Base-by-base conservation (phyloP, 1,140 invertebrate species). In the Fragariocoptes setiger region DNA sequence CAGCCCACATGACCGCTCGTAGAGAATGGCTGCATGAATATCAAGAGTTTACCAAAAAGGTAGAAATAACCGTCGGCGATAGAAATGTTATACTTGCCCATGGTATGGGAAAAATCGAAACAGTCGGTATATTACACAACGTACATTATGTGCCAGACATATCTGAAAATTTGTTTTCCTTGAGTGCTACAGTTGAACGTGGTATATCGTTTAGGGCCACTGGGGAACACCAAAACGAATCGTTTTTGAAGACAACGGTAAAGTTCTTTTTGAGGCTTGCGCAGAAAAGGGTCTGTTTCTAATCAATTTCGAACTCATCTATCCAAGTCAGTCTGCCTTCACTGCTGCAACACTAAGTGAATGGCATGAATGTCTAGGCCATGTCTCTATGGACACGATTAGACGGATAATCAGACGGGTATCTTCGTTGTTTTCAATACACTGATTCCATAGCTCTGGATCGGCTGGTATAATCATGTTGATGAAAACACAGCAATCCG, bases 1-100 rank as follows among this genome's bases (percentile, higher is more conserved):
- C 42, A 3, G 3, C 3, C 5, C 42, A 42, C 15, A 42, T 42
- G 42, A 42, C 38, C 4, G 16, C 42, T 16, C 4, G 15, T 4
- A 17, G 17, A 15, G 15, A 40, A 12, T 42, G 39, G 18, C 41
- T 42, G 15, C 25, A 31, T n/a, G 8, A 8, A 8, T 31, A 31
- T 31, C 25, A 8, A 8, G 25, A 31, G n/a, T 31, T 31, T n/a
- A n/a, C 8, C 25, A n/a, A 31, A n/a, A 8, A 8, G n/a, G n/a
- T 31, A 8, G n/a, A 31, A 8, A 8, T 31, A 8, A n/a, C 25
- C n/a, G n/a, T 31, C 8, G 25, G 25, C 8, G n/a, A 31, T n/a
- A n/a, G n/a, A 8, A 31, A 8, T n/a, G n/a, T n/a, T 8, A 31
- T 31, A 8, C 25, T 8, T 8, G 25, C 25, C 25, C n/a, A 31